Base-by-base conservation (phyloP, 1,140 invertebrate genomes). In the Drosophila ironensis region DNA sequence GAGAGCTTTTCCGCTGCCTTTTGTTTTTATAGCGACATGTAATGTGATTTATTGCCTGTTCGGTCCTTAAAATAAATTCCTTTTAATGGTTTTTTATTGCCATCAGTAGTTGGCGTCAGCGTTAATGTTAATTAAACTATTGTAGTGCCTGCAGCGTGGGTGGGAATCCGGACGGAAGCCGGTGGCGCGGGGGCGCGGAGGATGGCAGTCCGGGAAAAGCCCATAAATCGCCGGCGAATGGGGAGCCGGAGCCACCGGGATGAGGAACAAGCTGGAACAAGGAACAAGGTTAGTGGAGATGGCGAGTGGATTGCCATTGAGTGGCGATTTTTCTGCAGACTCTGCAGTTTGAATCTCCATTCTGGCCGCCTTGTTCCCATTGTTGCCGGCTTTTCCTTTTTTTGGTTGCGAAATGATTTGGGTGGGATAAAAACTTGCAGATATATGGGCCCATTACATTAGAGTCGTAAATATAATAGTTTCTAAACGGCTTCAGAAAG, bases 111-210 rank as follows among this genome's bases (percentile, higher is more conserved):
- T 53, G 76, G 60, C 67, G 76, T 82, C 78, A 78, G 78, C 78
- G 78, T 78, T 84, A 84, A 84, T 84, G 78, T 84, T 84, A 84
- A 84, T 84, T 86, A 84, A 84, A 84, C 78, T 84, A 84, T 86
- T 84, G 59, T 86, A 82, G 68, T 71, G 69, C 53, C 72, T 52
- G 69, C 54, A 53, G 54, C 41, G 41, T 44, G 28, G 33, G 20
- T 6, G n/a, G n/a, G 8, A 24, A 40, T 37, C 33, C 33, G 14
- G 33, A n/a, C n/a, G 33, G 28, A 30, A 37, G 2, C 1, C 6
- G 12, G 7, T 2, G 5, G 6, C 12, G 11, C 11, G 4, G 7
- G 1, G 5, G 12, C 7, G n/a, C 0, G 3, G 33, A 3, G 14
- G 33, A 37, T 14, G 33, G 14, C 16, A 11, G n/a, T 44, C 12